These are phyloP conservation scores for Microhierax caerulescens DNA, from an alignment of 2,797 vertebrate species.

Conservation along the genomic window DNA sequence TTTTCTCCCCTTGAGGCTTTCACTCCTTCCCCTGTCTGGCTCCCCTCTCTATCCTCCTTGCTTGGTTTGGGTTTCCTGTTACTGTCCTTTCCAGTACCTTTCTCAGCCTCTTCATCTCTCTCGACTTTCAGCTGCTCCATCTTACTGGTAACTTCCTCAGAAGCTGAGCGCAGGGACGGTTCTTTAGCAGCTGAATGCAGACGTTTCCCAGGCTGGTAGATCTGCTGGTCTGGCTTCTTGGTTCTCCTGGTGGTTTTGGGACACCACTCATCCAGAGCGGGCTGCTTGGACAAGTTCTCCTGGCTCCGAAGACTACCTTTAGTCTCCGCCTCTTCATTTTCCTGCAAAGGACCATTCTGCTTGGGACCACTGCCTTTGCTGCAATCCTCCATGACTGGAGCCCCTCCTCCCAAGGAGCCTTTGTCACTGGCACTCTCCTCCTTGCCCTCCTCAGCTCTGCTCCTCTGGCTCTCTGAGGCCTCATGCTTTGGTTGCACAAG, in stretches of 20 bases:
- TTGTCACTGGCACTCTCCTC: constrained; percentile 28
- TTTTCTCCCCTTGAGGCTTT: constrained; percentile 70
- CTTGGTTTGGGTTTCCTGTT: constrained; percentile 17
- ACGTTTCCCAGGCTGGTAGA: constrained; percentile 93
- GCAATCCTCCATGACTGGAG: neutral
- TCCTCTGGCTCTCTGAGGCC: constrained; percentile 16
- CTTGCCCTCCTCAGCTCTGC: constrained; percentile 26
- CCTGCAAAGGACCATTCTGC: constrained; percentile 50
- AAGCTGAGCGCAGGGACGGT: neutral
- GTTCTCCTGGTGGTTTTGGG: constrained; percentile 74
- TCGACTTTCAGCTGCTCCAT: constrained; percentile 80
- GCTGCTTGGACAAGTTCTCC: constrained; percentile 26
- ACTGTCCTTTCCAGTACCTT: constrained; percentile 34
- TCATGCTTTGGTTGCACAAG: constrained; percentile 59
- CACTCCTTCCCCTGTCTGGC: constrained; percentile 38
- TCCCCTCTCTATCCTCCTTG: constrained; percentile 56
- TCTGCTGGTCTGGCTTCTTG: constrained; percentile 91
- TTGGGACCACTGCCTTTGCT: constrained; percentile 34
- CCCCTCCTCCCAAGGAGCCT: neutral
- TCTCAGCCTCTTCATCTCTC: constrained; percentile 61
- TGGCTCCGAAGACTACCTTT: constrained; percentile 27
- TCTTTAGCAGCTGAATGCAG: constrained; percentile 75
- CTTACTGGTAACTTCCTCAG: constrained; percentile 76
- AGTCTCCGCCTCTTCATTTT: neutral
- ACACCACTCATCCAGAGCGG: constrained; percentile 46